Evolutionary conservation across 2,888 invertebrate species (phyloP).

Genomic region (Iphiclides podalirius): DNA sequence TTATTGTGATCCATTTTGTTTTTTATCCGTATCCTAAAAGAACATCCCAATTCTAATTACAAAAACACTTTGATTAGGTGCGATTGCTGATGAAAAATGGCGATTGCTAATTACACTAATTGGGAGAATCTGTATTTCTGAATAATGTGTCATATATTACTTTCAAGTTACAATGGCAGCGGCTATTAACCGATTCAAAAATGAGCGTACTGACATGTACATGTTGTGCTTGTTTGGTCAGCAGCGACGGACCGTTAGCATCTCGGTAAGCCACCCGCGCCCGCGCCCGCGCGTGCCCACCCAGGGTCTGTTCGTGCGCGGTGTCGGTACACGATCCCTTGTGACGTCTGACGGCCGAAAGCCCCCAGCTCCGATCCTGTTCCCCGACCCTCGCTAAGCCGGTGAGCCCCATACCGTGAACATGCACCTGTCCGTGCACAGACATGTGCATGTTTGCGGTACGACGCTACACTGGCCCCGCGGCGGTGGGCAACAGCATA

Average conservation of each 20-base stretch:
- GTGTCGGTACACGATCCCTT: constrained; percentile 70
- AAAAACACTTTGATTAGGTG: constrained; percentile 8
- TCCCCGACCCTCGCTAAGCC: constrained; percentile 17
- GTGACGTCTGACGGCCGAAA: constrained; percentile 74
- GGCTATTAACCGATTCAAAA: constrained; percentile 52
- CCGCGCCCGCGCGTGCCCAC: constrained; percentile 41
- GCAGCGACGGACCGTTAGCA: constrained; percentile 79
- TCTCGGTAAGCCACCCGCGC: constrained; percentile 74
- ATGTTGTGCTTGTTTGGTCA: constrained; percentile 78
- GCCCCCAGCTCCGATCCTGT: constrained; percentile 38
- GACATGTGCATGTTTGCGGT: constrained; percentile 25
- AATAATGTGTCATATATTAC: constrained; percentile 32
- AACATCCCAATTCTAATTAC: not conserved
- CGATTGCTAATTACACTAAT: constrained; percentile 1
- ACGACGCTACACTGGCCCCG: constrained; percentile 26
- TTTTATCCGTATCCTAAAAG: too few relatives aligned
- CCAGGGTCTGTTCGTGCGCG: constrained; percentile 59
- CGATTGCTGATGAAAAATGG: constrained; percentile 2
- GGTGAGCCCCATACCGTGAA: constrained; percentile 26
- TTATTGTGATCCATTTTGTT: not conserved
- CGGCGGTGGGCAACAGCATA: constrained; percentile 36
- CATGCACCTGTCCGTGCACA: constrained; percentile 27
- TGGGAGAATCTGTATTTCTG: constrained; percentile 1
- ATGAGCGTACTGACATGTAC: constrained; percentile 75
- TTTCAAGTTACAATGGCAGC: constrained; percentile 32